Percentiles rank a stretch among this genome's conserved stretches.
Evolutionary conservation across 2,888 invertebrate species (phyloP).

Genomic region (Habroteleia sp.): DNA sequence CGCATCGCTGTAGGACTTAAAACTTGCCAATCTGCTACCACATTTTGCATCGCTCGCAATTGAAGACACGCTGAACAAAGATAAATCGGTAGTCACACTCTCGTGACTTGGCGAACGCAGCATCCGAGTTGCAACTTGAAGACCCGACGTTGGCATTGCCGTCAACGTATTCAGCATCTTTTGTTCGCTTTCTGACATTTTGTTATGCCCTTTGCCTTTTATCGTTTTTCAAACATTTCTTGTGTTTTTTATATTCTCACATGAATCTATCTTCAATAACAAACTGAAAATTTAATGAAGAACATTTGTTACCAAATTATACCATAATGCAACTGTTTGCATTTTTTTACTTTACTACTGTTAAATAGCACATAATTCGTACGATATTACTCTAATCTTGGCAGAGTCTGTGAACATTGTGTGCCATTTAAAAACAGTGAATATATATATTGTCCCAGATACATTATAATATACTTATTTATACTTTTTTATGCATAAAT

Average conservation of each 20-base stretch:
- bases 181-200: conserved; percentile 74
- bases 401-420: too few relatives aligned
- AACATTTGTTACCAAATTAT: too few relatives aligned
- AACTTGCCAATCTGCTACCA: conserved; percentile 80
- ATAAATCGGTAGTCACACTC: conserved; percentile 91
- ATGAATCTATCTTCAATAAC: too few relatives aligned
- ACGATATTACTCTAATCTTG: too few relatives aligned
- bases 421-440: too few relatives aligned
- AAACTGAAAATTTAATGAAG: too few relatives aligned
- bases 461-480: too few relatives aligned
- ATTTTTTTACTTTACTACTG: too few relatives aligned
- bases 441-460: too few relatives aligned
- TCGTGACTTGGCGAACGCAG: conserved; percentile 91
- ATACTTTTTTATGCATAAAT: too few relatives aligned
- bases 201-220: conserved; percentile 3
- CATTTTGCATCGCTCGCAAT: conserved; percentile 83
- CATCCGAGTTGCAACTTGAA: conserved; percentile 84
- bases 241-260: conserved; percentile 8
- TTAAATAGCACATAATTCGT: too few relatives aligned
- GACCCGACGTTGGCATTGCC: conserved; percentile 81
- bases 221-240: not conserved
- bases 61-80: conserved; percentile 89
- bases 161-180: conserved; percentile 68
- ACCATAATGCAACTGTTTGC: too few relatives aligned
- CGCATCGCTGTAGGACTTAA: conserved; percentile 82